Evolutionary conservation across 2,888 invertebrate species (phyloP), one percentile per base, ranked within the genome.

Genomic region (Dione juno): DNA sequence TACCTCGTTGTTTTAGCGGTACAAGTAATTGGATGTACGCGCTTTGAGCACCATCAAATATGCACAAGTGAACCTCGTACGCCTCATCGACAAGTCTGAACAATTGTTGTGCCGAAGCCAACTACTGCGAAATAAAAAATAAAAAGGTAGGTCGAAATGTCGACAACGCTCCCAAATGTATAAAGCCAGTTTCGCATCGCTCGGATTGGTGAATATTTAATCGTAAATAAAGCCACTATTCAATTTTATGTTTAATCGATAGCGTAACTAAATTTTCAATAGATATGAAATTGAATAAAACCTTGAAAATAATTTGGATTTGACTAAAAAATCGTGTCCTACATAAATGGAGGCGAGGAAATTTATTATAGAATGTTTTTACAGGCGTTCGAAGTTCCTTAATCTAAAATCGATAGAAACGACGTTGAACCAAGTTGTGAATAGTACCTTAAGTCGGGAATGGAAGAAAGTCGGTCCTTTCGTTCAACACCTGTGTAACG

Each of bases 321-420:
- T 64, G 58, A 64, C 61, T 69, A 77, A 77, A 77, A 76, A 73
- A 70, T 67, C 52, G 48, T 73, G 72, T 73, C 72, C 73, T 72
- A 73, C 71, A 74, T 74, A 76, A 77, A 77, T 68, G 70, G 77
- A 76, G 76, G 72, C 85, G 84, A 78, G 82, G 75, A 86, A 90
- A 89, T 89, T 89, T 91, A 89, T 89, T 88, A 87, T 85, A 80
- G 80, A 86, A 88, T 90, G 89, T 91, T 92, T 90, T 90, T 88
- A 88, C 86, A 88, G 86, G 86, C 88, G 84, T 87, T 84, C 87
- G 78, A 86, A 90, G 88, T 92, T 90, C 83, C 90, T 88, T 92
- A 92, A 92, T 92, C 92, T 92, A 86, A 92, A 92, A 92, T 92
- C 92, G 90, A 92, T 92, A 84, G 85, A 79, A 89, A 88, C 87